Evolutionary conservation across 2,888 invertebrate genomes (phyloP).

Genomic region (Dinocampus coccinellae): DNA sequence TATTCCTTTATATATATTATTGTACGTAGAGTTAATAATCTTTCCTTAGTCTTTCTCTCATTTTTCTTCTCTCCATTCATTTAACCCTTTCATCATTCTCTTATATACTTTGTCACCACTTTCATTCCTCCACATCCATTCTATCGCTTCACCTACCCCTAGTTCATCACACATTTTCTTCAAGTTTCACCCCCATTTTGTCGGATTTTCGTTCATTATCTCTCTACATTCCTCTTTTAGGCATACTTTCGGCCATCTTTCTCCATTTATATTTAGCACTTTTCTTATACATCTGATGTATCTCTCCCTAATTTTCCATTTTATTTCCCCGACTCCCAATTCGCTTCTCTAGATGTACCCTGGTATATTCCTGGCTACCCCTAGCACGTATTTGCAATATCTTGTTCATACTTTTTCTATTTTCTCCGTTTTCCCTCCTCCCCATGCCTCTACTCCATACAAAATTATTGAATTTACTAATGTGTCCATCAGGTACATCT

Average conservation of each 20-base stretch:
- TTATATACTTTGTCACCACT: not conserved
- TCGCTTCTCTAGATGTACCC: slow-evolving; percentile 28
- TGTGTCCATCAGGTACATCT: slow-evolving; percentile 17
- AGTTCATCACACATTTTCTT: slow-evolving; percentile 9
- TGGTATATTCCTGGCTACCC: slow-evolving; percentile 20
- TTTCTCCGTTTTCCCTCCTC: not conserved
- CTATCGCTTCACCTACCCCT: not conserved
- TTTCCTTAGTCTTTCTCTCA: not conserved
- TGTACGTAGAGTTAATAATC: not conserved
- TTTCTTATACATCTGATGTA: slow-evolving; percentile 17
- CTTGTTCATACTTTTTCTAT: slow-evolving; percentile 13
- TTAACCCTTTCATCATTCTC: not conserved
- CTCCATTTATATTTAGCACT: not conserved
- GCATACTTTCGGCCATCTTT: slow-evolving; percentile 28
- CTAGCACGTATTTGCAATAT: slow-evolving; percentile 12
- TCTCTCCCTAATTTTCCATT: slow-evolving; percentile 17
- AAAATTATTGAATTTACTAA: slow-evolving; percentile 20
- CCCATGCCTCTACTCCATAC: slow-evolving; percentile 34
- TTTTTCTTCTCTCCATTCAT: not conserved
- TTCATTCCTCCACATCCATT: not conserved
- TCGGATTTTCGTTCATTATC: slow-evolving; percentile 5
- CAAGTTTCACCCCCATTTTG: slow-evolving; percentile 17
- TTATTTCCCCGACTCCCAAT: slow-evolving; percentile 3
- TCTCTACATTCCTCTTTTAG: slow-evolving; percentile 12
- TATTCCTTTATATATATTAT: not conserved